Evolutionary conservation across 2,113 vertebrate genomes (phyloP), one percentile per base, ranked within the genome.

Genomic region (Pungitius pungitius): DNA sequence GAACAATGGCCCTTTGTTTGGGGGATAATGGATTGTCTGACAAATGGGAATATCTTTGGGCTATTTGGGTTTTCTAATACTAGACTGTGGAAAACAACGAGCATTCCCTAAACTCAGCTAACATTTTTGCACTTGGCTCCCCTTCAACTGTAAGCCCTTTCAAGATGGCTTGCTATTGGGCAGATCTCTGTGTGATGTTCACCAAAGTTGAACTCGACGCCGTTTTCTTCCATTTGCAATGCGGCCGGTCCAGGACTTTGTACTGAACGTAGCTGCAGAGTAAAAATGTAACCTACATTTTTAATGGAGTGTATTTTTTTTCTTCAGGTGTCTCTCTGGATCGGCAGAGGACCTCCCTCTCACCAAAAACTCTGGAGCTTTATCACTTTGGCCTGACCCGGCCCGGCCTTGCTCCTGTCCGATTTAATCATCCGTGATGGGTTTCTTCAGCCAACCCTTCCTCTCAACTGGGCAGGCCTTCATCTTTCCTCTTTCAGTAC

Each of bases 261-360:
- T 26, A 26, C 58, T 26, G 20, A 12, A 17, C 39, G 12, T 12
- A 13, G 47, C 37, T 18, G 6, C 2, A 27, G 45, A 51, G 33
- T 39, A 18, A 47, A 57, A 2, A 57, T 8, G 45, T 14, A 26
- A n/a, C 17, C 11, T 42, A 8, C 10, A 54, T 30, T 30, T 62
- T 20, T 35, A 8, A 20, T 4, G 24, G 59, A 18, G 47, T 78
- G 6, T 85, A 3, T 75, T 52, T 47, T 52, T 47, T 13, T n/a
- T 54, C 52, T 83, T 20, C 78, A 90, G 89, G 85, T 79, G 78
- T 86, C 51, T 73, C 62, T 74, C 30, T 62, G 69, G 80, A 75
- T 26, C 47, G 49, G 59, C 43, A 45, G 66, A 81, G 27, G 68
- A 75, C 37, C 54, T 71, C 66, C 45, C 57, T 55, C 77, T 71